phyloP scores from a whole-genome alignment of 2,888 invertebrate species.

The Idaea dimidiata region DNA sequence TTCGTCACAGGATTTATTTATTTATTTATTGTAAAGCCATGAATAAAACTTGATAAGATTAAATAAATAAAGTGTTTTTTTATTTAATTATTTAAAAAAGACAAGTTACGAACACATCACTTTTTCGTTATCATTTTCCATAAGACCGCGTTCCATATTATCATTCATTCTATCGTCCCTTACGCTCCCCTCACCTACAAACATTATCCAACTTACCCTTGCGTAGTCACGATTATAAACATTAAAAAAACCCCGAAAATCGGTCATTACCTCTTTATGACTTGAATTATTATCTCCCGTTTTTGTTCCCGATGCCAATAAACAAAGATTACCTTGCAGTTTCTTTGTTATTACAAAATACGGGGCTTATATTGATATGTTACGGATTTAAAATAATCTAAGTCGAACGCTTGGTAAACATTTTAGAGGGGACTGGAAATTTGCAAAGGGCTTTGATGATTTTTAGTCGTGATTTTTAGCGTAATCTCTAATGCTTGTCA shows the following conservation, averaged over 20 bases:
- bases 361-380: constrained; percentile 53
- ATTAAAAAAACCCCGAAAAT: constrained; percentile 29
- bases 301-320: constrained; percentile 38
- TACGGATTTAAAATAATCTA: constrained; percentile 43
- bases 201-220: constrained; percentile 43
- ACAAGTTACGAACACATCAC: not conserved
- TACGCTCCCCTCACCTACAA: constrained; percentile 29
- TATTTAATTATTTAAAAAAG: too few species aligned
- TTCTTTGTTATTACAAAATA: constrained; percentile 30
- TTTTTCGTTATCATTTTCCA: not conserved
- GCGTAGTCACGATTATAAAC: constrained; percentile 52
- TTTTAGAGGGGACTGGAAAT: not conserved
- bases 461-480: not conserved
- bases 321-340: constrained; percentile 61
- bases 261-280: constrained; percentile 50
- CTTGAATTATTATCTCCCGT: constrained; percentile 37
- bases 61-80: too few species aligned
- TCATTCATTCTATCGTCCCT: not conserved
- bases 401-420: constrained; percentile 39
- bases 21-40: too few species aligned
- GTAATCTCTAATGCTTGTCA: not conserved
- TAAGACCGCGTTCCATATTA: not conserved
- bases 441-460: not conserved
- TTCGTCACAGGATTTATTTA: too few species aligned
- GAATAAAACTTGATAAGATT: too few species aligned